phyloP scores from a whole-genome alignment of 2,797 vertebrate species.

The Sphenodon punctatus region DNA sequence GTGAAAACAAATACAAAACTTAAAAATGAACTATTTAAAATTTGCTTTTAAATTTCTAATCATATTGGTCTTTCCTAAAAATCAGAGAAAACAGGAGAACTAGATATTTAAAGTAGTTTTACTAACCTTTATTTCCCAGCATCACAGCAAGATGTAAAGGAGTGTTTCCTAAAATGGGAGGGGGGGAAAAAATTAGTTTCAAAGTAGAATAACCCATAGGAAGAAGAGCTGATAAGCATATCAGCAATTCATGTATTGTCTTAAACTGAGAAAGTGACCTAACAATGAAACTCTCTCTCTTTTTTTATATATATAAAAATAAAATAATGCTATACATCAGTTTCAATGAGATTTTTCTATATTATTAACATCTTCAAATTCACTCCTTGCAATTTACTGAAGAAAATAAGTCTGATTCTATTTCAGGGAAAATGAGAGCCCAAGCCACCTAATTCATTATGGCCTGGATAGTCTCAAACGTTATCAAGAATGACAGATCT shows the following conservation, averaged over 20 bases:
- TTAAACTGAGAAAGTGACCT: not conserved
- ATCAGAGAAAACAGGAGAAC: not conserved
- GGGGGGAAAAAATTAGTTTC: conserved; percentile 30
- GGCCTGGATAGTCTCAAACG: not conserved
- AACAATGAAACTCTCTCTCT: not conserved
- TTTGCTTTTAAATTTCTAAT: not conserved
- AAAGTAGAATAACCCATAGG: not conserved
- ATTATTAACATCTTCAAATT: not conserved
- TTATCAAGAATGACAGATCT: conserved; percentile 46
- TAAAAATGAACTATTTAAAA: no score
- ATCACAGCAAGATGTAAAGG: conserved; percentile 98
- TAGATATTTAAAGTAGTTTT: not conserved
- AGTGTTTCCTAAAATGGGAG: conserved; percentile 89
- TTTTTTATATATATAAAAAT: not conserved
- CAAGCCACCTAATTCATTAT: not conserved
- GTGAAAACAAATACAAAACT: not conserved
- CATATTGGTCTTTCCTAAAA: not conserved
- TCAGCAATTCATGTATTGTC: fast-evolving
- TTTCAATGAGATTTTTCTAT: not conserved
- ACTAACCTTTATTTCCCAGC: conserved; percentile 98
- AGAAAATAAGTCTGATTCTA: not conserved
- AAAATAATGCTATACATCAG: no score
- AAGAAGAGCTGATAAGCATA: not conserved
- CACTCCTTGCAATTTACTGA: not conserved
- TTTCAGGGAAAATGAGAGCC: not conserved